Evolutionary conservation across 2,888 invertebrate species (phyloP).

Genomic region (Xestia xanthographa): DNA sequence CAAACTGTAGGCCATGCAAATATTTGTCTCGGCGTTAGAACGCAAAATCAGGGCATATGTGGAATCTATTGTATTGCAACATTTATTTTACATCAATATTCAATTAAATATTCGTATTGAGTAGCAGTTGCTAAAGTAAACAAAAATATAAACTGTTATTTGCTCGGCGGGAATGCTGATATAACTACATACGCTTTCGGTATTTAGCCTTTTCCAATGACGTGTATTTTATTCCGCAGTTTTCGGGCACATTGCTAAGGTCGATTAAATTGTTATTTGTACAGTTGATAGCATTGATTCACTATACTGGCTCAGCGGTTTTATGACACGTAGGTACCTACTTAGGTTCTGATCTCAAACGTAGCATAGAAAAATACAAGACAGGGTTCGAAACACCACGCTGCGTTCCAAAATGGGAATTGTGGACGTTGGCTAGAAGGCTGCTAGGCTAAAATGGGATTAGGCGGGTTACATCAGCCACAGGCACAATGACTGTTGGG

Average conservation of each 20-base stretch:
- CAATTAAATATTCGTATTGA: constrained; percentile 54
- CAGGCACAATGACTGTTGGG: not conserved
- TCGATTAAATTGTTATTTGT: constrained; percentile 4
- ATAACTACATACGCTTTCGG: constrained; percentile 18
- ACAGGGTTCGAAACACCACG: not conserved
- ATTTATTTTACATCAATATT: constrained; percentile 57
- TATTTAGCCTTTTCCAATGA: constrained; percentile 14
- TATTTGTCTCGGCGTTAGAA: constrained; percentile 51
- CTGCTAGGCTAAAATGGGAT: not conserved
- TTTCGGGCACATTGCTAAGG: constrained; percentile 1
- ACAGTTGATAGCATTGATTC: not conserved
- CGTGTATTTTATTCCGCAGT: constrained; percentile 9
- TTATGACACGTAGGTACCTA: not conserved
- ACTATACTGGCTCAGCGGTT: not conserved
- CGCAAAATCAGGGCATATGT: constrained; percentile 38
- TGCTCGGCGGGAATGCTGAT: constrained; percentile 4
- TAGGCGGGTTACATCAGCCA: not conserved
- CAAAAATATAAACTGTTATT: constrained; percentile 46
- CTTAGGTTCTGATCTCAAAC: not conserved
- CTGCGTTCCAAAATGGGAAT: not conserved
- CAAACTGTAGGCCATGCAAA: constrained; percentile 39
- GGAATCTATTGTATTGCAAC: constrained; percentile 26
- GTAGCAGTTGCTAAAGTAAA: constrained; percentile 39
- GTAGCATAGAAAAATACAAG: not conserved
- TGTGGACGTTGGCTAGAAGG: not conserved